Evolutionary conservation across 2,113 vertebrate species (phyloP).

Genomic region (Salvelinus alpinus): DNA sequence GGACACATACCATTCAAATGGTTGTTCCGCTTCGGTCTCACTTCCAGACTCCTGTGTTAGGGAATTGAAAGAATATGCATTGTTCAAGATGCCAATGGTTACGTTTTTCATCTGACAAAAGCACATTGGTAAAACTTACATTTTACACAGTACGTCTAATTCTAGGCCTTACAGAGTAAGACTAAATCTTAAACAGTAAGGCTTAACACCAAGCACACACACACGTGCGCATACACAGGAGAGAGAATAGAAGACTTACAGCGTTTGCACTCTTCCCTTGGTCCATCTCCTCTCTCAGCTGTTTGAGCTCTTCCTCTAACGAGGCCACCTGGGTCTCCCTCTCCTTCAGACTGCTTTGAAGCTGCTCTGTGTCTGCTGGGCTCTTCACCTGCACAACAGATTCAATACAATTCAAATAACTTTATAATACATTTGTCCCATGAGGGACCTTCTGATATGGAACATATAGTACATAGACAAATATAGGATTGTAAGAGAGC

Average conservation of each 20-base stretch:
- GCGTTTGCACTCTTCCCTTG: constrained; percentile 11
- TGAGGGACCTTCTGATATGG: no score
- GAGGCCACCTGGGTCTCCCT: constrained; percentile 65
- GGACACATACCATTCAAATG: constrained; percentile 47
- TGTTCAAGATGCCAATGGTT: no score
- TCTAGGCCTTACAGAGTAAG: no score
- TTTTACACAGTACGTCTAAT: no score
- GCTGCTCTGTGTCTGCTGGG: constrained; percentile 2
- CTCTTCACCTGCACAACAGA: constrained; percentile 4
- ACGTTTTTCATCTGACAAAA: no score
- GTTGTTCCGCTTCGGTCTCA: constrained; percentile 40
- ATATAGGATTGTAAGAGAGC: background rate
- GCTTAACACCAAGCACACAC: background rate
- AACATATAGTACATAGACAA: no score
- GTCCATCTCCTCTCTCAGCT: constrained; percentile 66
- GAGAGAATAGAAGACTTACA: background rate
- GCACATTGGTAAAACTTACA: no score
- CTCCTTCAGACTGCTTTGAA: constrained; percentile 59
- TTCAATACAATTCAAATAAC: background rate
- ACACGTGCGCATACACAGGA: background rate
- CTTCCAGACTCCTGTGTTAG: constrained; percentile 12
- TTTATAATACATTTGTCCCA: no score
- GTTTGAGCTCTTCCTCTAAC: constrained; percentile 71
- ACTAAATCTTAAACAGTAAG: no score
- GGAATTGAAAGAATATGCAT: no score